Evolutionary conservation across 2,113 vertebrate species (phyloP), one percentile per base, ranked within the genome.

Genomic region (Lynx canadensis): DNA sequence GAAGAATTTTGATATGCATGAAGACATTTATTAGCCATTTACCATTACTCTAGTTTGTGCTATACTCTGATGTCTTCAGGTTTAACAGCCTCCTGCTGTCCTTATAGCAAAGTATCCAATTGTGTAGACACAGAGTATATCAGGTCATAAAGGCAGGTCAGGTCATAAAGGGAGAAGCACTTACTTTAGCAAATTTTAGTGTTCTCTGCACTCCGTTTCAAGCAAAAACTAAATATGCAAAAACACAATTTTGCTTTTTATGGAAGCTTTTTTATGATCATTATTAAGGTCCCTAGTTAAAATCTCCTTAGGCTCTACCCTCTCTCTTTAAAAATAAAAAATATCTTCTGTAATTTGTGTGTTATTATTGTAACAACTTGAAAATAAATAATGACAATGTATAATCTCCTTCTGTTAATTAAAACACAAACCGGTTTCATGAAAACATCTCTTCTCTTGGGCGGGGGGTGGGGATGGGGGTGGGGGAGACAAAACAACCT

Each of bases 381-480:
- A 89, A 96, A 97, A 91, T 85, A 85, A 97, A 89, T 95, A 5
- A 38, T 89, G 80, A 57, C 73, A 93, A 84, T 91, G n/a, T 38
- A 81, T 71, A 73, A 89, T 66, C 12, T 50, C 50, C 23, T 8
- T 89, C n/a, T 89, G 89, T 93, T 95, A 80, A 93, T 97, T 98
- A 87, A 95, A 95, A 95, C 52, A 55, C 10, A 94, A 92, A 52
- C 18, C 12, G 45, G 41, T 93, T 85, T 69, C 63, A 63, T 89
- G 19, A 93, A 93, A 97, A 97, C 21, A 96, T 21, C 25, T 95
- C 5, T 83, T 74, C 81, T 80, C 82, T 55, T 45, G 45, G 45
- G 45, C 0, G 45, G 8, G 45, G 45, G 7, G 45, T 45, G 45
- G 45, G 45, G 45, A 45, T 45, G 8, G 45, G 8, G 0, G 45